Evolutionary conservation across 1,140 invertebrate species (phyloP), one percentile per base, ranked within the genome.

Genomic region (Neoseiulus cucumeris): DNA sequence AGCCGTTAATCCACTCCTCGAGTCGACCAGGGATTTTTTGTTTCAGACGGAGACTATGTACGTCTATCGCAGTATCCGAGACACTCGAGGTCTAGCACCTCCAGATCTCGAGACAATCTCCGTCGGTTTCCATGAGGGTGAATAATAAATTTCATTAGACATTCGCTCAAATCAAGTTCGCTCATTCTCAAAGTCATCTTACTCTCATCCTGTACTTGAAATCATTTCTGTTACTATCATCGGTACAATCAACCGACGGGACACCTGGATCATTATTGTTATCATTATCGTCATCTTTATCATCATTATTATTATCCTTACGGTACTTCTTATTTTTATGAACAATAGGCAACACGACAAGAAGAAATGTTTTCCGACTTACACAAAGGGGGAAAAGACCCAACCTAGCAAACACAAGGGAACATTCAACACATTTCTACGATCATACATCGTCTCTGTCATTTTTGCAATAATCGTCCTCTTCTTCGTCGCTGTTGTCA

Each of bases 321-420:
- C 9, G 17, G 14, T 59, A 59, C 18, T 4, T 18, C 14, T 47
- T 25, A 47, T 47, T 14, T 25, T 17, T 59, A 29, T 59, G 51
- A 59, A 59, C 51, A 59, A 59, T 59, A 33, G 51, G 51, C 51
- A 59, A 59, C 51, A 59, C 22, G 51, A 33, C 51, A 59, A 59
- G 33, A 47, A 59, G 33, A 59, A 25, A 33, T 59, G 25, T 17
- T 17, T 25, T 25, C 22, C 25, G 51, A 59, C 33, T 17, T 29
- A 59, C 51, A 59, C 33, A 33, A 59, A 47, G 14, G 14, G 18
- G 18, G 14, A 14, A 22, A 28, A 47, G 28, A 28, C 18, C 45
- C 33, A 59, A 29, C 14, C 22, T 47, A 20, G 45, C 45, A 47
- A 20, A 22, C 45, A 14, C 45, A 47, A 22, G 45, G 45, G 28